Percentiles rank a stretch among this genome's conserved stretches.
Conservation (phyloP, 2,888 invertebrate species). For the Thereva unica region DNA sequence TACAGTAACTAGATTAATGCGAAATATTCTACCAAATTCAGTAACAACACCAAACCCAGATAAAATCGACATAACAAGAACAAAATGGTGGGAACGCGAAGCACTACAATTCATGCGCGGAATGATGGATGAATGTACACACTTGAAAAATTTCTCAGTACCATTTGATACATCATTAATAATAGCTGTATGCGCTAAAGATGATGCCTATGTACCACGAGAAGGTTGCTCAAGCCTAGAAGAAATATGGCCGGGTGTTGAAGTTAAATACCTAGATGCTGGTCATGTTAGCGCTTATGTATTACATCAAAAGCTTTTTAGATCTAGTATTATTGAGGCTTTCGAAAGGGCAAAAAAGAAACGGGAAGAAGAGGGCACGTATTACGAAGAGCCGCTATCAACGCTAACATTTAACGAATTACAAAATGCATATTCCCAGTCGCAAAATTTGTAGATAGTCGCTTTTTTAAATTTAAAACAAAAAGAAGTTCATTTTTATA, state of each 20-base stretch:
- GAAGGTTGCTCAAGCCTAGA: conserved; percentile 79
- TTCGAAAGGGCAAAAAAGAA: conserved; percentile 71
- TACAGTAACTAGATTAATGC: conserved; percentile 55
- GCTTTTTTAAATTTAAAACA: neutral
- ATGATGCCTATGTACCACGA: conserved; percentile 89
- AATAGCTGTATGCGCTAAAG: conserved; percentile 86
- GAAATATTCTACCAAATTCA: conserved; percentile 50
- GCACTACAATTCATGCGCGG: conserved; percentile 93
- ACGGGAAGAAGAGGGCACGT: conserved; percentile 47
- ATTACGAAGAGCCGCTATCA: conserved; percentile 44
- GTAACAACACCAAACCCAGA: conserved; percentile 42
- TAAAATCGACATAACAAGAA: conserved; percentile 63
- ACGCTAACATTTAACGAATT: conserved; percentile 49
- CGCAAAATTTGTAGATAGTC: conserved; percentile 1
- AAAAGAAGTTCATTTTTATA: conserved; percentile 1
- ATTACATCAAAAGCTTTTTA: conserved; percentile 75
- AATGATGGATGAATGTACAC: conserved; percentile 98
- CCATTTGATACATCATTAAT: conserved; percentile 87
- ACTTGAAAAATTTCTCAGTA: conserved; percentile 87
- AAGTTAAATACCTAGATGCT: conserved; percentile 83
- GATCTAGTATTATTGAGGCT: conserved; percentile 75
- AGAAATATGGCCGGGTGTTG: conserved; percentile 91
- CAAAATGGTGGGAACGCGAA: conserved; percentile 75
- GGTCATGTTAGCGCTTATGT: conserved; percentile 91
- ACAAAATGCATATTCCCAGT: conserved; percentile 45